Base-by-base conservation (phyloP, 1,140 invertebrate genomes). In the Temnothorax nylanderi region DNA sequence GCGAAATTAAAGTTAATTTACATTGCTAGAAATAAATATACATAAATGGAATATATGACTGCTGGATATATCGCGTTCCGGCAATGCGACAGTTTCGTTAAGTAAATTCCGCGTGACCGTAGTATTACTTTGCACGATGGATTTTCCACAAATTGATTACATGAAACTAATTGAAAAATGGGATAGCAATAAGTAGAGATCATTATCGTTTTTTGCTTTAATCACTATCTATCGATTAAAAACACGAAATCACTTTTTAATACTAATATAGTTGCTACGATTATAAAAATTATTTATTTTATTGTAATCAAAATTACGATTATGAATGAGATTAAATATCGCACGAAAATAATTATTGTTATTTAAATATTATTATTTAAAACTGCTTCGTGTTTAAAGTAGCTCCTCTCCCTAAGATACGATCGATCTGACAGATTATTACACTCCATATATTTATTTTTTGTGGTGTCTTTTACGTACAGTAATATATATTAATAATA, bases 211-310 rank as follows among this genome's bases (percentile, higher is more conserved):
- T 62, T 44, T 4, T 69, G 49, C 13, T 69, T 49, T 8, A 6
- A 26, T 26, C 26, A 26, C 26, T 26, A 1, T 26, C 2, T 16
- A 13, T 69, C 10, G 65, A 69, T 26, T 13, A 26, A 69, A 69
- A 49, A 26, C 0, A 37, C 65, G 13, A 49, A 69, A 49, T 69
- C 10, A 44, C 0, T 6, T 67, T 67, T 41, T 34, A 11, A 5
- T 16, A 47, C 26, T 49, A 54, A 18, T 54, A 5, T 41, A 26
- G 7, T 49, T 69, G 3, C 3, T 2, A 18, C 0, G 6, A 16
- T 69, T 69, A 69, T 69, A 49, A 16, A 69, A 49, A 16, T 49
- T 7, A 69, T 69, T 44, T 67, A 67, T 67, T 26, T 67, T 47
- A 37, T 18, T 16, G 3, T 16, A 26, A 8, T 49, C 0, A 49